These are phyloP conservation scores for Clistopyga incitator DNA, from an alignment of 2,888 invertebrate genomes.

Conservation along the genomic window DNA sequence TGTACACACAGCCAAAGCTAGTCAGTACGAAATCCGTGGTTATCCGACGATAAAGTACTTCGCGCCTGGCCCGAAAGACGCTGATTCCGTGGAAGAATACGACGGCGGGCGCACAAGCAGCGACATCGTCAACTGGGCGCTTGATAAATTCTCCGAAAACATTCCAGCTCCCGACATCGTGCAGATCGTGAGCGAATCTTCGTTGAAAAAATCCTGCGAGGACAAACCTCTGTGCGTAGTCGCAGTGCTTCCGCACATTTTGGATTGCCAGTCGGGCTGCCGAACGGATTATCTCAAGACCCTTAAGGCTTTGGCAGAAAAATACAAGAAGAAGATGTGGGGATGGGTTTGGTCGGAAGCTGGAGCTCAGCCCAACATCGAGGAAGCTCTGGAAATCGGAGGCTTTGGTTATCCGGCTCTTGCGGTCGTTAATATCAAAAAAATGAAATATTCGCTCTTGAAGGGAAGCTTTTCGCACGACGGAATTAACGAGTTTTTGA, in stretches of 20 bases:
- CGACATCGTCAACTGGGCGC: constrained; percentile 96
- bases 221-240: constrained; percentile 96
- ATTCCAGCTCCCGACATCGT: constrained; percentile 95
- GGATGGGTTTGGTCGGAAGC: constrained; percentile 99
- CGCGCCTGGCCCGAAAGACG: constrained; percentile 89
- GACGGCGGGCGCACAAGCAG: constrained; percentile 95
- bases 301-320: constrained; percentile 91
- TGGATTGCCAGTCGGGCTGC: constrained; percentile 97
- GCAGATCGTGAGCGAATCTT: constrained; percentile 87
- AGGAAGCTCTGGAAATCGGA: constrained; percentile 96
- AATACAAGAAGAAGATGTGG: constrained; percentile 97
- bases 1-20: constrained; percentile 92
- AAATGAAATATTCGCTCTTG: constrained; percentile 97
- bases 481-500: constrained; percentile 98
- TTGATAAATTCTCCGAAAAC: constrained; percentile 94
- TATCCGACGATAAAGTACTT: constrained; percentile 99
- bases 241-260: constrained; percentile 96
- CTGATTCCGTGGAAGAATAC: constrained; percentile 92
- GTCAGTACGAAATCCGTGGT: constrained; percentile 94
- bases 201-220: constrained; percentile 91
- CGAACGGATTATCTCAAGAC: constrained; percentile 93
- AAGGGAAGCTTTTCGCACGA: constrained; percentile 97
- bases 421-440: constrained; percentile 98
- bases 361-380: constrained; percentile 92
- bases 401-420: constrained; percentile 99